Base-by-base conservation (phyloP, 1,140 invertebrate species). In the Fopius arisanus region DNA sequence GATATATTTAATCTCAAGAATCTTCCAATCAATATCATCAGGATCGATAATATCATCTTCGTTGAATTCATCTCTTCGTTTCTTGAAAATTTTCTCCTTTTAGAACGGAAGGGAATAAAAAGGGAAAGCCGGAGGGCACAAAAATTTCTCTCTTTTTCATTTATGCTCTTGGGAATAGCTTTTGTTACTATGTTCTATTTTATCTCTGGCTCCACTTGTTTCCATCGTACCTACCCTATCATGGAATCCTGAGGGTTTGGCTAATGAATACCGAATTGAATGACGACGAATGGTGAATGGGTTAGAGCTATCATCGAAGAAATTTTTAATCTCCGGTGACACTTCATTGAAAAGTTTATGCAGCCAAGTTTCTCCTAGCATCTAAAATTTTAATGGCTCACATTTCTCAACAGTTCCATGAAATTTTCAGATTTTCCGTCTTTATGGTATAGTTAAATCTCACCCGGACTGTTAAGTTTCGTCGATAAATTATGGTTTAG, bases 401-500 rank as follows among this genome's bases (percentile, higher is more conserved):
- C 43, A 19, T 48, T 48, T 19, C 43, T 48, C 43, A 37, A 37
- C 43, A 48, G 43, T 48, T 48, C 16, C 43, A 48, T 19, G 23
- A 59, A 59, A 59, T n/a, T n/a, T n/a, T n/a, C n/a, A n/a, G n/a
- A 59, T 59, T 59, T 59, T 59, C 19, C 10, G 19, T 48, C 16
- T 48, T 48, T 48, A 48, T 48, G 43, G 43, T 48, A n/a, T n/a
- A 48, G 43, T 48, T 48, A 48, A 48, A 48, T 48, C 43, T 48
- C 14, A 48, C 43, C 43, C 43, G 43, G 7, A 19, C 43, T 19
- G 16, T 19, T 19, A 48, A 48, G 14, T 48, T 48, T 48, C 16
- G 43, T 12, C n/a, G 43, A 48, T 48, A 48, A 48, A 48, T 48
- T 19, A 7, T 12, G 16, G n/a, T 48, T 48, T 12, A 48, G 14